Conservation (phyloP, 2,888 invertebrate species). For the Pandemis heparana region DNA sequence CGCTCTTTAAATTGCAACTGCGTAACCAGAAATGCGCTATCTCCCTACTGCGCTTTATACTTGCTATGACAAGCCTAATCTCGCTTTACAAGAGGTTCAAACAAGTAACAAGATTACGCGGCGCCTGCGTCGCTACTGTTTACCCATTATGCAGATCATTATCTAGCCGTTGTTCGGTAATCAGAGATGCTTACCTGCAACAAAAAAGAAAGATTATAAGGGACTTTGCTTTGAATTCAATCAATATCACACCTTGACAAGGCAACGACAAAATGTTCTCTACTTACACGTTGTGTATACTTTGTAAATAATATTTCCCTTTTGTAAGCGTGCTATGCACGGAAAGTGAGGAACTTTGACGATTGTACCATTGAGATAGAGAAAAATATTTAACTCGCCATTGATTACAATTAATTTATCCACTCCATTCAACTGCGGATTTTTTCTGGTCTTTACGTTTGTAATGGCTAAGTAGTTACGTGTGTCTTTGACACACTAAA, state of each 20-base stretch:
- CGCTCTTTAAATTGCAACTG: not conserved
- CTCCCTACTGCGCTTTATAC: not conserved
- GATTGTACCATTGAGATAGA: too few relatives aligned
- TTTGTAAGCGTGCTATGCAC: too few relatives aligned
- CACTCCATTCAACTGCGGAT: too few relatives aligned
- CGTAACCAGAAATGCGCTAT: not conserved
- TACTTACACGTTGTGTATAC: not conserved
- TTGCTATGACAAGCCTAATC: conserved; percentile 58
- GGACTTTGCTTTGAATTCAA: not conserved
- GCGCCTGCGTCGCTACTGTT: conserved; percentile 52
- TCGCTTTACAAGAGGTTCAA: conserved; percentile 67
- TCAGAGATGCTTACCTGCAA: conserved; percentile 64
- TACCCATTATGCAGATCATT: conserved; percentile 49
- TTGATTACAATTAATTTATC: too few relatives aligned
- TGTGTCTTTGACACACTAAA: too few relatives aligned
- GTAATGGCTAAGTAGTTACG: too few relatives aligned
- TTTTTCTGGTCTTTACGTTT: too few relatives aligned
- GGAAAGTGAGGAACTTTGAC: too few relatives aligned
- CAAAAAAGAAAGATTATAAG: conserved; percentile 47
- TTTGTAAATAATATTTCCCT: not conserved
- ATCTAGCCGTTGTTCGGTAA: conserved; percentile 51
- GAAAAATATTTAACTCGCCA: too few relatives aligned
- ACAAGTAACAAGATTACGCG: conserved; percentile 74
- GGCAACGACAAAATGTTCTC: not conserved
- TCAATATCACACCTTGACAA: conserved; percentile 16